phyloP scores from a whole-genome alignment of 2,888 invertebrate genomes.

The Reticulitermes lucifugus region DNA sequence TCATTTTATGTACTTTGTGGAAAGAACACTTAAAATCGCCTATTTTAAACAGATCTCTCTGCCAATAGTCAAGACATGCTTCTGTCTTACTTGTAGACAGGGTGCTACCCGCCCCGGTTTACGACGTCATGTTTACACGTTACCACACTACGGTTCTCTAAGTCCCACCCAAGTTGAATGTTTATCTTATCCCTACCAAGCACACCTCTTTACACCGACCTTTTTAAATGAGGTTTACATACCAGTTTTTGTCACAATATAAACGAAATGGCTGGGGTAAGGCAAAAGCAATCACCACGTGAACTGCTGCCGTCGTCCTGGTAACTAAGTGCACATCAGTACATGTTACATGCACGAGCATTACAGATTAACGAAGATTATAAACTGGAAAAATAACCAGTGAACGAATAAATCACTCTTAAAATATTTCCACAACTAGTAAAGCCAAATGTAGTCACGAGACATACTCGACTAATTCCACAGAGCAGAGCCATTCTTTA shows the following conservation, averaged over 20 bases:
- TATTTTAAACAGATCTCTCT: too few species aligned
- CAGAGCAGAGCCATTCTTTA: too few species aligned
- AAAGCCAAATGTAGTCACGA: too few species aligned
- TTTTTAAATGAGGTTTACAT: conserved; percentile 28
- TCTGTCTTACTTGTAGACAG: too few species aligned
- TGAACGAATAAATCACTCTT: too few species aligned
- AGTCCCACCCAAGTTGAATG: conserved; percentile 34
- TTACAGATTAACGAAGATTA: background rate
- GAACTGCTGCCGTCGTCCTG: background rate
- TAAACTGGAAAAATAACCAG: background rate
- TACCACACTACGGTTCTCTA: conserved; percentile 3
- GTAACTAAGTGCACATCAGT: too few species aligned
- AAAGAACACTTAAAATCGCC: too few species aligned
- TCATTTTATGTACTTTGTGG: too few species aligned
- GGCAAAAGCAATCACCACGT: background rate
- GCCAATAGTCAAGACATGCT: too few species aligned
- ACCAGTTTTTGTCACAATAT: conserved; percentile 22
- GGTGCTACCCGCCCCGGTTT: background rate
- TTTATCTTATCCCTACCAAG: background rate
- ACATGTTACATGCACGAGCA: too few species aligned
- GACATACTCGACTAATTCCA: too few species aligned
- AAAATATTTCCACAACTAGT: too few species aligned
- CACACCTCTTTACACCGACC: background rate
- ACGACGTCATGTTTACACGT: conserved; percentile 1
- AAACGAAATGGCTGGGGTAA: conserved; percentile 2